Evolutionary conservation across 2,797 vertebrate species (phyloP), one percentile per base, ranked within the genome.

Genomic region (Halcyon leucocephala): DNA sequence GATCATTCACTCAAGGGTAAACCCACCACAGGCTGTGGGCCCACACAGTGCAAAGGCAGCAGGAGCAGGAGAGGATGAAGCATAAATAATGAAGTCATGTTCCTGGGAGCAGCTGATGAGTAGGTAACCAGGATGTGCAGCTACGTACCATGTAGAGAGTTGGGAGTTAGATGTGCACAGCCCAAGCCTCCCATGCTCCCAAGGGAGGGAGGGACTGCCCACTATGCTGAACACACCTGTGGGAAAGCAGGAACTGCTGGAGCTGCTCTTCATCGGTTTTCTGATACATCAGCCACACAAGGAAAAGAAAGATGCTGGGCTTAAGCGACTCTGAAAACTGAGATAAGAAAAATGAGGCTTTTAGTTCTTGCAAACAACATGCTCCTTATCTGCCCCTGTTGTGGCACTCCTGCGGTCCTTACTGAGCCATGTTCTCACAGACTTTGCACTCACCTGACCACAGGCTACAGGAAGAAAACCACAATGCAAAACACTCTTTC

Each of bases 391-490:
- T 69, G 31, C 4, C 5, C 33, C 54, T 2, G 0, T 37, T 41
- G 54, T 0, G 2, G 29, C 31, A 49, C 11, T 80, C 13, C 57
- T 41, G 42, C 1, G 2, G 18, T 46, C 28, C 16, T 35, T 65
- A 18, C 21, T 20, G 54, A 82, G 8, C 25, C 54, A 35, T 33
- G 41, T 6, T 78, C 10, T 55, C 48, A 13, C 0, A 2, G 29
- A 18, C 25, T 18, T 72, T 0, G 0, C 25, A 46, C 35, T 12
- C 0, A 0, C 58, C 35, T 1, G 0, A 21, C 42, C 24, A n/a
- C 28, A 41, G 39, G 42, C 48, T 81, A 48, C 0, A 0, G 37
- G 33, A 60, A 11, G 65, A 62, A 58, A 80, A 62, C 25, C 19
- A 10, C 29, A 12, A 4, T 10, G 44, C n/a, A 29, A 60, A 82